A percentile compares a stretch with the other conserved stretches of the same genome.
These are phyloP conservation scores for Eucriotettix oculatus DNA, from an alignment of 2,888 invertebrate genomes.

Conservation along the genomic window DNA sequence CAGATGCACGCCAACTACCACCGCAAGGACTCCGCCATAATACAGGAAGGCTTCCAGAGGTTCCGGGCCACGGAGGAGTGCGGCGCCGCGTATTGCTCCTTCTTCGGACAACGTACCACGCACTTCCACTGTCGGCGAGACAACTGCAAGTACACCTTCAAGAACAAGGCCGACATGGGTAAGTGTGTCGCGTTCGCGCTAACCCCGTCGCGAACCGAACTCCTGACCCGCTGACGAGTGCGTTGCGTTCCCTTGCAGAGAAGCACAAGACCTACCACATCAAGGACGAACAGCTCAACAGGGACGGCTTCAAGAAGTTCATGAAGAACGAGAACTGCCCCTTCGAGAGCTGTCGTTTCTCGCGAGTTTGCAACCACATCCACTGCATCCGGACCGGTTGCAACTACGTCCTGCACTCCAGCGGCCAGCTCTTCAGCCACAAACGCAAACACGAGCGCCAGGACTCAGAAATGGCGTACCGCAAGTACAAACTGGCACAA, in stretches of 20 bases:
- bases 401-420: constrained; percentile 89
- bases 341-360: constrained; percentile 83
- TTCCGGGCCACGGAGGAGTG: constrained; percentile 94
- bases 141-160: constrained; percentile 89
- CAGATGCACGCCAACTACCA: constrained; percentile 99
- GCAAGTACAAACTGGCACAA: constrained; percentile 50
- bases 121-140: constrained; percentile 91
- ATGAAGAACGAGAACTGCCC: constrained; percentile 92
- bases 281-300: constrained; percentile 86
- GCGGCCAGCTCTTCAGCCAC: constrained; percentile 91
- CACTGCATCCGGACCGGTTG: constrained; percentile 94
- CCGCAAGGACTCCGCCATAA: constrained; percentile 92
- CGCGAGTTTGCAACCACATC: constrained; percentile 91
- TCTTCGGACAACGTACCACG: constrained; percentile 87
- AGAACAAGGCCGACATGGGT: constrained; percentile 99
- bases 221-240: neutral
- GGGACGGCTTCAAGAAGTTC: constrained; percentile 96
- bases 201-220: neutral
- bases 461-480: constrained; percentile 76
- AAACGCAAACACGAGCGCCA: constrained; percentile 93
- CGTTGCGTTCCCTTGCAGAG: constrained; percentile 42
- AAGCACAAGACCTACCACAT: constrained; percentile 98
- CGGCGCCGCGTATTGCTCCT: constrained; percentile 76
- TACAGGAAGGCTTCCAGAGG: constrained; percentile 93
- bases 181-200: constrained; percentile 23